Evolutionary conservation across 2,888 invertebrate genomes (phyloP), one percentile per base, ranked within the genome.

Genomic region (Conistra vaccinii): DNA sequence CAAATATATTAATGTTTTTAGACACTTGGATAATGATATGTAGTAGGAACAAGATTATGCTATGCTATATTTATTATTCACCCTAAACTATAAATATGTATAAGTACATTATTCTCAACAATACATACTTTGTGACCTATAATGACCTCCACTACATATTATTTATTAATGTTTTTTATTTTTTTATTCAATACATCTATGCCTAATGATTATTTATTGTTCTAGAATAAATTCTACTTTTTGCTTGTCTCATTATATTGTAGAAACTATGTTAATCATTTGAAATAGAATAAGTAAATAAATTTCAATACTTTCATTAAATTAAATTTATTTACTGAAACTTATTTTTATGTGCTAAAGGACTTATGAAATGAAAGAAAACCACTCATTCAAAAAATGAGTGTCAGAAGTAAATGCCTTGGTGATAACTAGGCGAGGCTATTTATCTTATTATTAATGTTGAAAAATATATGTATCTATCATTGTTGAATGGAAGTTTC

Each of bases 121-220:
- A 61, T 60, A 48, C 35, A 71, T 78, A 58, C 17, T 61, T 77
- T 77, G 58, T 90, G 89, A 89, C 86, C 88, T 87, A 85, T 82
- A 73, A 78, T 89, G 89, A 90, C 90, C 89, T 87, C 83, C 76
- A 86, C 12, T 83, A 29, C 2, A 39, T 39, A 61, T 51, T 35
- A 77, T 76, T 53, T 69, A 39, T 67, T 74, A 29, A 75, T 70
- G n/a, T 69, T 71, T 51, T 32, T 17, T n/a, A 45, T 26, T n/a
- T 42, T 55, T 57, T 14, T 26, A 55, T 29, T n/a, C 20, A 67
- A 39, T 32, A 57, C 12, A 74, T 74, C 23, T 75, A 26, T 55
- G 5, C 10, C 0, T n/a, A 35, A 0, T 45, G 3, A 26, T 53
- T 45, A 39, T 60, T 39, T 29, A 42, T 29, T 76, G 32, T 48